Evolutionary conservation across 2,888 invertebrate species (phyloP).

Genomic region (Catotricha subobsoleta): DNA sequence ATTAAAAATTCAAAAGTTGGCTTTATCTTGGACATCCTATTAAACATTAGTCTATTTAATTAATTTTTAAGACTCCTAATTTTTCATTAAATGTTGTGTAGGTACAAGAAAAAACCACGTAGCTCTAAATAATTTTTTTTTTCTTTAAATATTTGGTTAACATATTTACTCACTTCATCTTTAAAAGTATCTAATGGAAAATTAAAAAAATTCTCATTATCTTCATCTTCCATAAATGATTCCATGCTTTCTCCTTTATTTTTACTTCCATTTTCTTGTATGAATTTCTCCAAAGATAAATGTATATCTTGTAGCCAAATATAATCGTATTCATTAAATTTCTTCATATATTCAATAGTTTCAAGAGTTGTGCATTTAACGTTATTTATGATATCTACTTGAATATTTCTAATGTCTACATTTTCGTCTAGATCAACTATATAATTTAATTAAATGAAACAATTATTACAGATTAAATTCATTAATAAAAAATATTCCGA

Average conservation of each 20-base stretch:
- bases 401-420: slow-evolving; percentile 37
- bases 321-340: slow-evolving; percentile 48
- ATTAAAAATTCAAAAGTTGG: too few relatives aligned
- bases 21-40: too few relatives aligned
- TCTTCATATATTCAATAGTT: slow-evolving; percentile 24
- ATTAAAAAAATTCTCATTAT: slow-evolving; percentile 18
- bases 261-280: slow-evolving; percentile 19
- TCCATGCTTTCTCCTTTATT: neutral
- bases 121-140: too few relatives aligned
- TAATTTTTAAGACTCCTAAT: too few relatives aligned
- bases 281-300: slow-evolving; percentile 51
- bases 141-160: too few relatives aligned
- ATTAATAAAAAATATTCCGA: neutral
- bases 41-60: too few relatives aligned
- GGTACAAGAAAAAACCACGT: too few relatives aligned
- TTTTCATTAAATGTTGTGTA: too few relatives aligned
- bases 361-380: slow-evolving; percentile 23
- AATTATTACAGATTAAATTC: neutral
- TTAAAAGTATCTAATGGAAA: neutral
- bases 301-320: slow-evolving; percentile 63
- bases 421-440: slow-evolving; percentile 32
- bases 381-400: slow-evolving; percentile 32
- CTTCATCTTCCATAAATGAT: slow-evolving; percentile 15
- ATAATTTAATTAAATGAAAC: neutral
- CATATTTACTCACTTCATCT: neutral